Evolutionary conservation across 1,140 invertebrate species (phyloP).

Genomic region (Mesaphorura yosii): DNA sequence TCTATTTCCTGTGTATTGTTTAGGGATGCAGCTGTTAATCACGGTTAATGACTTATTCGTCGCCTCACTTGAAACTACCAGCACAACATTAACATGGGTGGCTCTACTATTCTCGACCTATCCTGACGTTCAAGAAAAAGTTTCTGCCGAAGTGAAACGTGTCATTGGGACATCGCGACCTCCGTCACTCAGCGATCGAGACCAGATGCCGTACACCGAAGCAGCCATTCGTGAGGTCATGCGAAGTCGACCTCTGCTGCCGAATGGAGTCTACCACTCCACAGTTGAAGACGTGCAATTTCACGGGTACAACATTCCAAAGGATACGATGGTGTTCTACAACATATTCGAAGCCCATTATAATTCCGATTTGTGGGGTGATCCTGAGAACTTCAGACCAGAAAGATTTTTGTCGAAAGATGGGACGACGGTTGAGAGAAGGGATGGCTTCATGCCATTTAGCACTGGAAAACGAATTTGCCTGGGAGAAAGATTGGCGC

Average conservation of each 20-base stretch:
- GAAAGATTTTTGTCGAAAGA: slow-evolving; percentile 33
- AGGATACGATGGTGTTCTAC: slow-evolving; percentile 5
- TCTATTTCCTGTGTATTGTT: background rate
- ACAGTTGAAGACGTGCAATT: slow-evolving; percentile 24
- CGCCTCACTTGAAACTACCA: background rate
- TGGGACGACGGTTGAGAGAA: slow-evolving; percentile 9
- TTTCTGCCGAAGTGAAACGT: background rate
- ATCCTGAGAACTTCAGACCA: slow-evolving; percentile 37
- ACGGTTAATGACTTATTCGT: background rate
- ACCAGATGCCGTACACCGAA: slow-evolving; percentile 19
- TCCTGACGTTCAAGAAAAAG: background rate
- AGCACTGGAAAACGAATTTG: background rate
- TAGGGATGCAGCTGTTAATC: background rate
- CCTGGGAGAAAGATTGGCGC: slow-evolving; percentile 8
- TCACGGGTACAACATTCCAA: slow-evolving; percentile 24
- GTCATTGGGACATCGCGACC: background rate
- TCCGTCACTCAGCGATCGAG: background rate
- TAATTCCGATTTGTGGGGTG: slow-evolving; percentile 34
- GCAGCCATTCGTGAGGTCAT: slow-evolving; percentile 10
- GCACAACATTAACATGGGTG: background rate
- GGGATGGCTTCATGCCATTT: slow-evolving; percentile 10
- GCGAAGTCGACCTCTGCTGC: slow-evolving; percentile 1
- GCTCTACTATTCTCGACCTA: background rate
- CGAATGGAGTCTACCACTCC: slow-evolving; percentile 1
- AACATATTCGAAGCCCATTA: slow-evolving; percentile 36